Percentiles rank a stretch among this genome's conserved stretches.
Conservation (phyloP, 2,888 invertebrate genomes). For the Erebia epiphron region DNA sequence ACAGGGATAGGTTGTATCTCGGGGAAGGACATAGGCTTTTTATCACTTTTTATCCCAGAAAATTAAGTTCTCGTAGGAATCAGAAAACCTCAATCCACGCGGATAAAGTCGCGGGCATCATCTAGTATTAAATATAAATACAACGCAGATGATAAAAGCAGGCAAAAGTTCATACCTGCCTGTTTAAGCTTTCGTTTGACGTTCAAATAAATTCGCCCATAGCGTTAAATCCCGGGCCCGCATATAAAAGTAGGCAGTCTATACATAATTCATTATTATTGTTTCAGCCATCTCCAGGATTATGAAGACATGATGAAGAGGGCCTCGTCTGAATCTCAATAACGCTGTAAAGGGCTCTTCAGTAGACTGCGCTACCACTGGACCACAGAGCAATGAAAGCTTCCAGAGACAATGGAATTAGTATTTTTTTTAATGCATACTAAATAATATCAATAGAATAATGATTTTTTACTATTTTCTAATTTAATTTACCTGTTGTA, state of each 20-base stretch:
- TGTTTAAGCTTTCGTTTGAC: slow-evolving; percentile 1
- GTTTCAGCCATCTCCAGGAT: slow-evolving; percentile 44
- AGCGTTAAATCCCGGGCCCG: slow-evolving; percentile 19
- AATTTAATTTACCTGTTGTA: too few relatives aligned
- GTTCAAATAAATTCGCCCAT: slow-evolving; percentile 4
- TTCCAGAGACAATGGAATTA: slow-evolving; percentile 42
- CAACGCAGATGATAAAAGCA: background rate
- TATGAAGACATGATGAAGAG: slow-evolving; percentile 71
- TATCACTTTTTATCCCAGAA: too few relatives aligned
- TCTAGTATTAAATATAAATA: too few relatives aligned
- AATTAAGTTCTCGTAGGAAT: too few relatives aligned
- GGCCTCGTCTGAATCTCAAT: slow-evolving; percentile 72
- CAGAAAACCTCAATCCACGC: too few relatives aligned
- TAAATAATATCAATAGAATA: too few relatives aligned
- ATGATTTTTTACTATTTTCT: too few relatives aligned
- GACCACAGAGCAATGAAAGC: slow-evolving; percentile 46
- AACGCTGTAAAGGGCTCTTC: slow-evolving; percentile 70
- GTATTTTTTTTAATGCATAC: background rate
- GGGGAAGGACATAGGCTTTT: too few relatives aligned
- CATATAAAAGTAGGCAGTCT: slow-evolving; percentile 26
- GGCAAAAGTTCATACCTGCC: too few relatives aligned
- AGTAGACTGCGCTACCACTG: slow-evolving; percentile 54
- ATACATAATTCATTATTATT: slow-evolving; percentile 46
- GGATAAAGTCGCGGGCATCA: too few relatives aligned
- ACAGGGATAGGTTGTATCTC: too few relatives aligned